These are phyloP conservation scores for Leucophenga maculata DNA, from an alignment of 2,888 invertebrate species.

Conservation along the genomic window DNA sequence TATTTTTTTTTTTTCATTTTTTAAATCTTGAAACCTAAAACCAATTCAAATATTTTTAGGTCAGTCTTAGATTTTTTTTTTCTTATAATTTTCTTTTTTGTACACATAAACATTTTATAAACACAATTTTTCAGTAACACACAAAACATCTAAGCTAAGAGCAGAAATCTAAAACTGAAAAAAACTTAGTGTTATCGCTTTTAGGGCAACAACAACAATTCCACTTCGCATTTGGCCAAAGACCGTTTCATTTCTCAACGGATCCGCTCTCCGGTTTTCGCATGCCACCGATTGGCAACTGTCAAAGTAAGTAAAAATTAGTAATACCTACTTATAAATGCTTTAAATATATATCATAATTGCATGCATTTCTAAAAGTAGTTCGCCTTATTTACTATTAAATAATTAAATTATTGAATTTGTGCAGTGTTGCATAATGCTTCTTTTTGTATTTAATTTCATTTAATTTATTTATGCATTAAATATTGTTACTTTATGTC, in stretches of 20 bases:
- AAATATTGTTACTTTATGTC: not conserved
- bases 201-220: conserved; percentile 97
- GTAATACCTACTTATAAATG: not conserved
- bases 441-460: too few species aligned
- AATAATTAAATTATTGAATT: too few species aligned
- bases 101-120: not conserved
- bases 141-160: conserved; percentile 64
- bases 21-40: too few species aligned
- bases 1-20: too few species aligned
- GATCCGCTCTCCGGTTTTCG: conserved; percentile 90
- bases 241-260: conserved; percentile 89
- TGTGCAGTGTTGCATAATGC: too few species aligned
- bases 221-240: conserved; percentile 91
- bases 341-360: not conserved
- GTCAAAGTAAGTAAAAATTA: conserved; percentile 86
- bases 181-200: conserved; percentile 86
- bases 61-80: too few species aligned
- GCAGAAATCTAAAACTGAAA: conserved; percentile 72
- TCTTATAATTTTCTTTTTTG: conserved; percentile 2
- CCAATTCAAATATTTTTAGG: too few species aligned
- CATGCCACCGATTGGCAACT: conserved; percentile 91
- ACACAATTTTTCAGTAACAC: conserved; percentile 15
- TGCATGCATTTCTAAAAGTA: not conserved
- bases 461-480: not conserved
- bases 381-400: too few species aligned